Evolutionary conservation across 2,888 invertebrate species (phyloP).

Genomic region (Chrysodeixis includens): DNA sequence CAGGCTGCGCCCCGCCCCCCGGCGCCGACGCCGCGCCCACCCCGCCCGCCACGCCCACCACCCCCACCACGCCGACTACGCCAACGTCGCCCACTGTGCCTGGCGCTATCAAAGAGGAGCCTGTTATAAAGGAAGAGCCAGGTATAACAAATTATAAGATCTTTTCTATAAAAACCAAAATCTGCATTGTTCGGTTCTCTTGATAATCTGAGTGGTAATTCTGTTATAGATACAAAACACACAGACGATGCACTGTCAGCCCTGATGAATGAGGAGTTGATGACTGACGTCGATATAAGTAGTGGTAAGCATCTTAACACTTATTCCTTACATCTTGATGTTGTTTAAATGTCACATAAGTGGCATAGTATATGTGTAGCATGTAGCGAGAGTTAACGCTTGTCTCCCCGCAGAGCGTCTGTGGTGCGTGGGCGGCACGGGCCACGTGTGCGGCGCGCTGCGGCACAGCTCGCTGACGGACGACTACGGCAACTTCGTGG

Average conservation of each 20-base stretch:
- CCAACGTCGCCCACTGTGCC: conserved; percentile 61
- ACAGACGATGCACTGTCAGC: conserved; percentile 83
- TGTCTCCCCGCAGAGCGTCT: conserved; percentile 71
- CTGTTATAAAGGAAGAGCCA: conserved; percentile 68
- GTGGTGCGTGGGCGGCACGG: conserved; percentile 78
- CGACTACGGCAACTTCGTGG: conserved; percentile 88
- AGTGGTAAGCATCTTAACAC: conserved; percentile 70
- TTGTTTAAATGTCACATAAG: background rate
- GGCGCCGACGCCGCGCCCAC: conserved; percentile 64
- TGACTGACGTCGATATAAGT: conserved; percentile 81
- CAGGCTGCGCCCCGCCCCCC: conserved; percentile 59
- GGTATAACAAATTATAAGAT: conserved; percentile 53
- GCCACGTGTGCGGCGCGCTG: conserved; percentile 80
- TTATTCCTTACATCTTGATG: background rate
- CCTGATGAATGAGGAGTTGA: conserved; percentile 84
- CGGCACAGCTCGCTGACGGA: conserved; percentile 85
- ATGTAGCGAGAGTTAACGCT: background rate
- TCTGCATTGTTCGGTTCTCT: background rate
- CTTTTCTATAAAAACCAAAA: background rate
- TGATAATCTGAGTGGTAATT: background rate
- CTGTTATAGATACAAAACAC: conserved; percentile 71
- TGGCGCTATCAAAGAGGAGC: conserved; percentile 70
- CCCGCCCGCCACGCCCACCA: conserved; percentile 79
- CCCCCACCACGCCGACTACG: conserved; percentile 73
- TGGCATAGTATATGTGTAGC: background rate